Base-by-base conservation (phyloP, 2,797 vertebrate species). In the Poecilia gillii region DNA sequence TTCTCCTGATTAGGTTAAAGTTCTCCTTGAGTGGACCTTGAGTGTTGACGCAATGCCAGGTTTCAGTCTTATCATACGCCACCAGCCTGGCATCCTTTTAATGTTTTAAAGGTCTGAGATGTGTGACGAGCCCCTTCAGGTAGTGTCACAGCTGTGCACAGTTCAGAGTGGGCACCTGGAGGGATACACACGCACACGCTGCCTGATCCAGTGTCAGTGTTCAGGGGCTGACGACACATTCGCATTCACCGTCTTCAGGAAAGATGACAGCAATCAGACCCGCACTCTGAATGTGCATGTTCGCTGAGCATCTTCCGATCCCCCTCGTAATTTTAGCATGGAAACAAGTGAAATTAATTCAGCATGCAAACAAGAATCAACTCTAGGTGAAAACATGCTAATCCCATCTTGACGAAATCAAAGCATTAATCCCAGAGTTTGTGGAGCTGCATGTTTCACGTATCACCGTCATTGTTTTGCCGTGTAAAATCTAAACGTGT, bases 151-250 rank as follows among this genome's bases (percentile, higher is more conserved):
- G 77, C 39, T 11, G 68, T 39, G 53, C 74, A 79, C 74, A 79
- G 87, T 72, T 89, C 84, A 66, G 64, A 79, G 75, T 53, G 33
- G 74, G 23, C 76, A 16, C 46, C 45, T 55, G 41, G 5, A 13
- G 73, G 81, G 83, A 8, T 74, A 71, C 25, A 66, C 25, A 68
- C 6, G 7, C 62, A 64, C 33, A 64, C 18, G 18, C 68, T 13
- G 73, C 72, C 87, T 90, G 90, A 90, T 93, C 90, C 81, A 39
- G 85, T 20, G 83, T 84, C 53, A 47, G 91, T 90, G 91, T 84
- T 91, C 86, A 81, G 87, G 84, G 87, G 57, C 84, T 82, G 57
- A 74, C 62, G 20, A 87, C 82, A 77, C 57, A 18, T 82, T 85
- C 51, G 46, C 78, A 80, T 51, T 53, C 76, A 78, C 73, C 80